Percentiles rank a stretch among this genome's conserved stretches.
Conservation (phyloP, 2,797 vertebrate genomes). For the Rhinatrema bivittatum region DNA sequence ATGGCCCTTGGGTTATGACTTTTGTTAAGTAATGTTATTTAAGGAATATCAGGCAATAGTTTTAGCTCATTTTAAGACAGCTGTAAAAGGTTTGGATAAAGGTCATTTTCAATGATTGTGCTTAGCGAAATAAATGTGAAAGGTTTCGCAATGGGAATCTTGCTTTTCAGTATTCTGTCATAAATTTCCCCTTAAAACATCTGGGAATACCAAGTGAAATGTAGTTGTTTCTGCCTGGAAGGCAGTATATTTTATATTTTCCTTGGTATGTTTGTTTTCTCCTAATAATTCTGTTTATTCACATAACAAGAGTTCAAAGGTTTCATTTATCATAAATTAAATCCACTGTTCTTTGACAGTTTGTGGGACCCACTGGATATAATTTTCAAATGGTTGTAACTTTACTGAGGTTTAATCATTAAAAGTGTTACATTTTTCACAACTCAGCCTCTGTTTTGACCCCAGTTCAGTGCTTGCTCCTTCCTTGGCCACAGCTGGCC, state of each 20-base stretch:
- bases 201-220: slow-evolving; percentile 51
- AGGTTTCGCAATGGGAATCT: slow-evolving; percentile 52
- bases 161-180: slow-evolving; percentile 52
- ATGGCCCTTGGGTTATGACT: slow-evolving; percentile 48
- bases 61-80: slow-evolving; percentile 60
- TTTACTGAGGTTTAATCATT: slow-evolving; percentile 31
- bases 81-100: slow-evolving; percentile 57
- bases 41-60: slow-evolving; percentile 56
- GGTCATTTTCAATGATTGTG: slow-evolving; percentile 60
- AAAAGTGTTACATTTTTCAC: slow-evolving; percentile 45
- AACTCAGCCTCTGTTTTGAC: slow-evolving; percentile 37
- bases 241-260: slow-evolving; percentile 57
- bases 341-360: slow-evolving; percentile 42
- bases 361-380: slow-evolving; percentile 31
- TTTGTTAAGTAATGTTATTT: slow-evolving; percentile 57
- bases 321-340: slow-evolving; percentile 52
- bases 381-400: slow-evolving; percentile 44
- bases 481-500: slow-evolving; percentile 58
- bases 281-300: slow-evolving; percentile 53
- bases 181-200: slow-evolving; percentile 53
- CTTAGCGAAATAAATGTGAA: slow-evolving; percentile 60
- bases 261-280: slow-evolving; percentile 52
- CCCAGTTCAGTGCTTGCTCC: slow-evolving; percentile 46
- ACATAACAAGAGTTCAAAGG: slow-evolving; percentile 41
- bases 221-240: slow-evolving; percentile 52